phyloP scores from a whole-genome alignment of 1,140 invertebrate genomes.

The Bradynema listronoti region DNA sequence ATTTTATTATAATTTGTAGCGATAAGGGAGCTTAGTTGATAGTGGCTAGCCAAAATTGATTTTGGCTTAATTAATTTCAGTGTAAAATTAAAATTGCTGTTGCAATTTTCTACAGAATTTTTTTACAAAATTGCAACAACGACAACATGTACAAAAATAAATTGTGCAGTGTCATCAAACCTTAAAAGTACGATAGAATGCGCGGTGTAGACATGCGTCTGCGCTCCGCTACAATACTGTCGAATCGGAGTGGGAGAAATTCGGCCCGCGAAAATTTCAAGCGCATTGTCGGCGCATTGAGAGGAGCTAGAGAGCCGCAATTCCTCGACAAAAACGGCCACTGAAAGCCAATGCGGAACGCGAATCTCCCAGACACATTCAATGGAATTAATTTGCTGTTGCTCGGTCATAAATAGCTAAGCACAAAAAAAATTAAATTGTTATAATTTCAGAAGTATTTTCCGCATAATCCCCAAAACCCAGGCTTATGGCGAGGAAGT shows the following conservation, averaged over 20 bases:
- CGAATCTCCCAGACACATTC: constrained; percentile 39
- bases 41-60: too few species aligned
- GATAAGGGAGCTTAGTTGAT: too few species aligned
- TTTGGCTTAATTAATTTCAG: too few species aligned
- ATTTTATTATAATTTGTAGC: too few species aligned
- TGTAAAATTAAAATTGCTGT: too few species aligned
- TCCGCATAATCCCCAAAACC: too few species aligned
- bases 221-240: constrained; percentile 30
- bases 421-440: too few species aligned
- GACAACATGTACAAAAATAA: too few species aligned
- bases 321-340: constrained; percentile 37
- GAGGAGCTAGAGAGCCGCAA: constrained; percentile 35
- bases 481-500: too few species aligned
- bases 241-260: constrained; percentile 24
- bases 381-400: constrained; percentile 11
- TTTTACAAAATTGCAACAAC: too few species aligned
- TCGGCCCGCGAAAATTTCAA: constrained; percentile 34
- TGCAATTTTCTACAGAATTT: too few species aligned
- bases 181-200: constrained; percentile 7
- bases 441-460: not conserved
- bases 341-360: constrained; percentile 17
- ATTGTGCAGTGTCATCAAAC: constrained; percentile 1
- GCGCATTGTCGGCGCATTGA: constrained; percentile 33
- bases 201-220: constrained; percentile 35
- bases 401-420: too few species aligned